Evolutionary conservation across 1,140 invertebrate genomes (phyloP), one percentile per base, ranked within the genome.

Genomic region (Oryzaephilus surinamensis): DNA sequence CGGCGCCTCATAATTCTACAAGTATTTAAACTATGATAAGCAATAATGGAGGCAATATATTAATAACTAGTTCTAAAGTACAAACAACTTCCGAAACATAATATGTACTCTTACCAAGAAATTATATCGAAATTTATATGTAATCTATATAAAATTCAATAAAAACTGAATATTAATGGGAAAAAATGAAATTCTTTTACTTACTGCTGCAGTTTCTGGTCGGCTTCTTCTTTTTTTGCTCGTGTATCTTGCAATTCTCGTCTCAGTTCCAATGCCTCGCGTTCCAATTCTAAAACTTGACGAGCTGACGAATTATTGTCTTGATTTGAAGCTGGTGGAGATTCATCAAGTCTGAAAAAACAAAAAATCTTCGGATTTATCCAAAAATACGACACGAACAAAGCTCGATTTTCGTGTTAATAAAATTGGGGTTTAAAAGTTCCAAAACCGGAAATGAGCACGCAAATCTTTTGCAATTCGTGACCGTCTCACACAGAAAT

Each of bases 161-260:
- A 24, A 24, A 24, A 7, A 24, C n/a, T 24, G n/a, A 24, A 24
- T 24, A 24, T 24, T 7, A 24, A 24, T n/a, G 7, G n/a, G 23
- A 24, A 7, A n/a, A 7, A 24, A 24, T 24, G n/a, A 29, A 6
- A 13, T 29, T 13, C 17, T 28, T 15, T 17, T 28, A 70, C 64
- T 61, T 65, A 69, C 68, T 63, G 63, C 44, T 64, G 52, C 38
- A 69, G 58, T 56, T 66, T 67, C 44, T 61, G 60, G 44, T 70
- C 67, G 16, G 66, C 61, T 52, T 69, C 64, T 48, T 70, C 67
- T 51, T 66, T 66, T 45, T 64, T 65, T 17, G 63, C 62, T 30
- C 62, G 48, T 15, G 66, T 63, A 45, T 70, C 68, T 41, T 65
- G 64, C 6, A 69, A 49, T 50, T 70, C 68, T 18, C 65, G 46